Percentiles rank a stretch among this genome's conserved stretches.
Evolutionary conservation across 2,113 vertebrate species (phyloP).

Genomic region (Tachuris rubrigastra): DNA sequence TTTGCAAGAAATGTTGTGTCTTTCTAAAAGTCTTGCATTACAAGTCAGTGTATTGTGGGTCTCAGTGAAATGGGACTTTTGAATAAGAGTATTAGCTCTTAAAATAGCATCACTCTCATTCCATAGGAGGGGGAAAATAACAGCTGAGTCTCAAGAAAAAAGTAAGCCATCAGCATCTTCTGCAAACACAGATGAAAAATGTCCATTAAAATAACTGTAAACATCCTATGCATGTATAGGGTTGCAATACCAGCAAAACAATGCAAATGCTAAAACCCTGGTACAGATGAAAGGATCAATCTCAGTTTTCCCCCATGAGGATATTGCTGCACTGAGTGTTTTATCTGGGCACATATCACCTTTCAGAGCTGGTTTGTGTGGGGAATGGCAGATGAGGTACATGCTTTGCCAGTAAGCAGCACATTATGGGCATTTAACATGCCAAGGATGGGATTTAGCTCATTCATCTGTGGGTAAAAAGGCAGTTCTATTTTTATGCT

Average conservation of each 20-base stretch:
- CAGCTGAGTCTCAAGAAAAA: conserved; percentile 30
- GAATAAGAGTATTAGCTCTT: background rate
- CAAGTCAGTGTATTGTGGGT: background rate
- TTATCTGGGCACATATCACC: background rate
- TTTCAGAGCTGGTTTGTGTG: background rate
- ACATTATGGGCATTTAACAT: background rate
- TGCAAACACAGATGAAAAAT: conserved; percentile 45
- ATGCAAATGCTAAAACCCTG: background rate
- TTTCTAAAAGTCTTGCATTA: background rate
- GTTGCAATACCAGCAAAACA: conserved; percentile 19
- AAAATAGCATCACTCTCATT: conserved; percentile 43
- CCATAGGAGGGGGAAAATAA: background rate
- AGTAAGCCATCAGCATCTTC: conserved; percentile 34
- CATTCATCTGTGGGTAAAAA: background rate
- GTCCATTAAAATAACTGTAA: conserved; percentile 32
- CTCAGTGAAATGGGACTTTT: conserved; percentile 1
- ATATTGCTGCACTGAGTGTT: background rate
- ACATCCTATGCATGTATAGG: background rate
- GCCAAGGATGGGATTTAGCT: background rate
- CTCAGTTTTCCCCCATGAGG: background rate
- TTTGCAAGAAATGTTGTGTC: background rate
- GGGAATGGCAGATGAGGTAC: background rate
- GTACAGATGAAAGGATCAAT: conserved; percentile 12
- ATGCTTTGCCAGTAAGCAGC: background rate
- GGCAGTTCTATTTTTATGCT: background rate